A percentile compares a stretch with the other conserved stretches of the same genome.
phyloP scores from a whole-genome alignment of 2,797 vertebrate species.

The Gadopsis bispinosus region DNA sequence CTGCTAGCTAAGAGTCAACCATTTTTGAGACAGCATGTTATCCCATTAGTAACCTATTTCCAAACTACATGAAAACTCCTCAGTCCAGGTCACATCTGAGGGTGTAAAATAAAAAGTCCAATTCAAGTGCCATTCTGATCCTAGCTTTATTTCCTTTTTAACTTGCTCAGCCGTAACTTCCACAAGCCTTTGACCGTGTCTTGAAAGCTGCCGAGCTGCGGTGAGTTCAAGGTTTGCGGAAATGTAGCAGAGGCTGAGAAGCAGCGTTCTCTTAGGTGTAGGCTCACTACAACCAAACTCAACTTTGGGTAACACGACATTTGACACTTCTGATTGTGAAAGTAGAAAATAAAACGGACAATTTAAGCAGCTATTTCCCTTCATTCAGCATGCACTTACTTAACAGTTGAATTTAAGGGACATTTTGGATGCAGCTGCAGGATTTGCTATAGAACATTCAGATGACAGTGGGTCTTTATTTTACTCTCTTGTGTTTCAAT shows the following conservation, averaged over 20 bases:
- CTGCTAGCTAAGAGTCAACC: conserved; percentile 1
- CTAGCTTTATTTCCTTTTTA: conserved; percentile 1
- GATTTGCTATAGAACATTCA: neutral
- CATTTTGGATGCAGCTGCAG: conserved; percentile 5
- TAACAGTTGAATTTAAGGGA: neutral
- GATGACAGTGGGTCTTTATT: neutral
- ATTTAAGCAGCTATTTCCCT: neutral
- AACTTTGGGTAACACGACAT: neutral
- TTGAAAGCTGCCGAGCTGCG: neutral
- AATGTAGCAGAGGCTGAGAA: neutral
- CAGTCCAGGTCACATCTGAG: neutral
- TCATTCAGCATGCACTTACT: neutral
- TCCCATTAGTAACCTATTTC: conserved; percentile 6
- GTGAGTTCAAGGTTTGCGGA: neutral
- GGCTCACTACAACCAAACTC: neutral
- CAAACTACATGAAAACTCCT: neutral
- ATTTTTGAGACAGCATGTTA: neutral
- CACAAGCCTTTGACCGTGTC: neutral
- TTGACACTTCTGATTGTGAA: neutral
- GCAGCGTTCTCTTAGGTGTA: neutral
- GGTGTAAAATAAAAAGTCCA: neutral
- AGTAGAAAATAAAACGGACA: neutral
- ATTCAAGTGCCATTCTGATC: conserved; percentile 5
- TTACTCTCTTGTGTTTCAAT: conserved; percentile 50
- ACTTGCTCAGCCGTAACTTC: conserved; percentile 3